phyloP scores from a whole-genome alignment of 2,888 invertebrate genomes.

The Heliconius cydno region DNA sequence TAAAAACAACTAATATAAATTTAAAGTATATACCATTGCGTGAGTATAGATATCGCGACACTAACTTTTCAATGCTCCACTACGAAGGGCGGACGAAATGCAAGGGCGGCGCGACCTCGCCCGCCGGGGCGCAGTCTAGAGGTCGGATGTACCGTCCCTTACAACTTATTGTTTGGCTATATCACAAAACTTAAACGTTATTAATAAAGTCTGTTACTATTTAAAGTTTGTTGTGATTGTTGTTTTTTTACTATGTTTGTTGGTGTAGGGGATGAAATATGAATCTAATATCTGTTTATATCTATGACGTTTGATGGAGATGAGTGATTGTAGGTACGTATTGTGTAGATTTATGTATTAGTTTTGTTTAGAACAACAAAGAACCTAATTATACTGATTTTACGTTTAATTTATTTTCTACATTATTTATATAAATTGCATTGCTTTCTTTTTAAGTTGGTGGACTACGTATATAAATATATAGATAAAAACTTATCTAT shows the following conservation, averaged over 20 bases:
- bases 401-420: too few relatives aligned
- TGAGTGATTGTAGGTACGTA: neutral
- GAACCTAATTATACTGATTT: too few relatives aligned
- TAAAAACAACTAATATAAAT: neutral
- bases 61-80: conserved; percentile 44
- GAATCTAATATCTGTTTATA: neutral
- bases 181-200: conserved; percentile 35
- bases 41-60: conserved; percentile 23
- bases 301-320: neutral
- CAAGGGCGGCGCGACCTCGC: conserved; percentile 78
- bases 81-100: conserved; percentile 67
- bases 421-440: too few relatives aligned
- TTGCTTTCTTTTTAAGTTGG: too few relatives aligned
- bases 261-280: neutral
- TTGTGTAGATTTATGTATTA: neutral
- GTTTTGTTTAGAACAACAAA: neutral
- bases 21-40: neutral
- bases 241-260: neutral
- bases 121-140: conserved; percentile 75
- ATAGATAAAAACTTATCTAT: neutral
- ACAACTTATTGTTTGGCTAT: conserved; percentile 48
- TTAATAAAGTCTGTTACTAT: conserved; percentile 38
- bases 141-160: conserved; percentile 74
- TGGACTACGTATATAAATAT: neutral
- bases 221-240: neutral